phyloP scores from a whole-genome alignment of 2,797 vertebrate species.

The Psittacula echo region DNA sequence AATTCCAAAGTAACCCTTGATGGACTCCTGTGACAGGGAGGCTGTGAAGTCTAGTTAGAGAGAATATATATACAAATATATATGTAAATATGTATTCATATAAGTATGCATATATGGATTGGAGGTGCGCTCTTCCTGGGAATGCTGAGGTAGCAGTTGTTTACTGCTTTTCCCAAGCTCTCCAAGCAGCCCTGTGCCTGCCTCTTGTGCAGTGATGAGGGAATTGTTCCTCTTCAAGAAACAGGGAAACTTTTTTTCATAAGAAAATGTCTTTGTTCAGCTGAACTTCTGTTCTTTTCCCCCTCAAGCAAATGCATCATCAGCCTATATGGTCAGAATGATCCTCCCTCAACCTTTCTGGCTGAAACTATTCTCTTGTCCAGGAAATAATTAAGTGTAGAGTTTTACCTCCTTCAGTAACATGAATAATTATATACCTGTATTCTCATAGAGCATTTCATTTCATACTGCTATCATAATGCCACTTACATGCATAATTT shows the following conservation, averaged over 20 bases:
- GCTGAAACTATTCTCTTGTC: neutral
- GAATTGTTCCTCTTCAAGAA: neutral
- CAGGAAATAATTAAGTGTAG: neutral
- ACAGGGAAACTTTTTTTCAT: neutral
- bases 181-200: neutral
- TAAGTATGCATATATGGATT: neutral
- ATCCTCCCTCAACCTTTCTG: neutral
- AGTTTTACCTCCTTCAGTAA: neutral
- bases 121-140: neutral
- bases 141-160: neutral
- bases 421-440: neutral
- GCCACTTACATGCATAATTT: neutral
- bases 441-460: neutral
- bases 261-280: neutral
- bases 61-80: neutral
- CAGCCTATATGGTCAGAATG: neutral
- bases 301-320: neutral
- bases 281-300: neutral
- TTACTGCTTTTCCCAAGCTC: neutral
- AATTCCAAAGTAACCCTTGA: slow-evolving; percentile 15
- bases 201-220: neutral
- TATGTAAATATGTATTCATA: neutral
- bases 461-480: neutral
- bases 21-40: neutral
- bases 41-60: neutral